Evolutionary conservation across 1,140 invertebrate species (phyloP).

Genomic region (Anastrepha obliqua): DNA sequence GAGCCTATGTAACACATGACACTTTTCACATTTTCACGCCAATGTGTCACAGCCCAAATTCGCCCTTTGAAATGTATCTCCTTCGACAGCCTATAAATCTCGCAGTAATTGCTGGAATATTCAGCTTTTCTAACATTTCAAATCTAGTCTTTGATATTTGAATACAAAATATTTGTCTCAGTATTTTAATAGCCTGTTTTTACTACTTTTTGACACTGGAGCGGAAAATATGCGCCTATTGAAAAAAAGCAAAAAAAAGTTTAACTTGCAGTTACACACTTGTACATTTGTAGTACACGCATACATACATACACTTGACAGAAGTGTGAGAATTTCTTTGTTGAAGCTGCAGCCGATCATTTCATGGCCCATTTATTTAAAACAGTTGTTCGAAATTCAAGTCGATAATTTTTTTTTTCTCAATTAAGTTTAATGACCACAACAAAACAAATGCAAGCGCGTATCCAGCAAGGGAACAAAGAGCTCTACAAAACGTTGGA

Average conservation of each 20-base stretch:
- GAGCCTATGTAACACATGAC: neutral
- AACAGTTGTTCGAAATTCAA: neutral
- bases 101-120: neutral
- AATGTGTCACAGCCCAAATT: neutral
- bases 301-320: neutral
- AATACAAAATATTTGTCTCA: neutral
- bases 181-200: neutral
- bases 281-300: neutral
- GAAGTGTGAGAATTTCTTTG: conserved; percentile 19
- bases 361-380: conserved; percentile 32
- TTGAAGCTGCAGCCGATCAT: neutral
- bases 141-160: neutral
- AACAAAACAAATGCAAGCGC: neutral
- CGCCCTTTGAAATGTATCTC: conserved; percentile 11
- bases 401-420: too few species aligned
- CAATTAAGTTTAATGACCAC: neutral
- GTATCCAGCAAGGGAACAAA: neutral
- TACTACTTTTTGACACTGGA: neutral
- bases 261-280: neutral
- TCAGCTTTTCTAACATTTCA: conserved; percentile 5
- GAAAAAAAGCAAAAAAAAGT: neutral
- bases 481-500: neutral
- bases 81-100: neutral
- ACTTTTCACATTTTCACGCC: neutral
- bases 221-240: neutral